phyloP scores from a whole-genome alignment of 1,140 invertebrate genomes.

The Dendroctonus ponderosae region DNA sequence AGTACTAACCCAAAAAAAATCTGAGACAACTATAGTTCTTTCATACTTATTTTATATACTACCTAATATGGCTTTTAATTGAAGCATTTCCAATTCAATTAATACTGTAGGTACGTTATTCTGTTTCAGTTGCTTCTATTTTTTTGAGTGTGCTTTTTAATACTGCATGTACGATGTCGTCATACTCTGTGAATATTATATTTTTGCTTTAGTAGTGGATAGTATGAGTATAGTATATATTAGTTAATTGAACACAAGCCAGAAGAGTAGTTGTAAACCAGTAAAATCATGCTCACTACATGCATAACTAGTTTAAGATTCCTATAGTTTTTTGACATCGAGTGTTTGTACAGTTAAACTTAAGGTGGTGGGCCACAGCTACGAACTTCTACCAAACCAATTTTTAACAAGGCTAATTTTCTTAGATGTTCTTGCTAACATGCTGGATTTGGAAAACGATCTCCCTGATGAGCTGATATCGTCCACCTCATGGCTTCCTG shows the following conservation, averaged over 20 bases:
- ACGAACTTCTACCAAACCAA: too few relatives aligned
- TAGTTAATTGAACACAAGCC: too few relatives aligned
- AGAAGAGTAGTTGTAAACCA: too few relatives aligned
- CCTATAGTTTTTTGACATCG: too few relatives aligned
- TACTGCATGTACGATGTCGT: constrained; percentile 5
- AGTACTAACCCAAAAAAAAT: constrained; percentile 10
- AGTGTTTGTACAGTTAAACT: too few relatives aligned
- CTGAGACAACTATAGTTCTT: not conserved
- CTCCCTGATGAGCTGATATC: constrained; percentile 87
- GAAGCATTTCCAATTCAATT: not conserved
- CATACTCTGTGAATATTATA: too few relatives aligned
- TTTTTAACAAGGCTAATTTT: constrained; percentile 6
- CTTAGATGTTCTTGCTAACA: constrained; percentile 72
- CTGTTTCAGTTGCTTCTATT: constrained; percentile 13
- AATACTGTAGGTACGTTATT: not conserved
- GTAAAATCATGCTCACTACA: too few relatives aligned
- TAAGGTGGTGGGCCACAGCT: too few relatives aligned
- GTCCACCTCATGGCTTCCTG: constrained; percentile 61
- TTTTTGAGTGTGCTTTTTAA: constrained; percentile 21
- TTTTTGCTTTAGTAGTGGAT: too few relatives aligned
- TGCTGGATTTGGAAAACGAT: constrained; percentile 87
- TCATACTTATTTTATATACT: not conserved
- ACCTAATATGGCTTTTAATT: not conserved
- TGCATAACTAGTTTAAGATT: too few relatives aligned
- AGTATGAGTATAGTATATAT: too few relatives aligned